Percentiles rank a stretch among this genome's conserved stretches.
phyloP scores from a whole-genome alignment of 35 echinoderm and acorn worm genomes.

The Anneissia japonica region DNA sequence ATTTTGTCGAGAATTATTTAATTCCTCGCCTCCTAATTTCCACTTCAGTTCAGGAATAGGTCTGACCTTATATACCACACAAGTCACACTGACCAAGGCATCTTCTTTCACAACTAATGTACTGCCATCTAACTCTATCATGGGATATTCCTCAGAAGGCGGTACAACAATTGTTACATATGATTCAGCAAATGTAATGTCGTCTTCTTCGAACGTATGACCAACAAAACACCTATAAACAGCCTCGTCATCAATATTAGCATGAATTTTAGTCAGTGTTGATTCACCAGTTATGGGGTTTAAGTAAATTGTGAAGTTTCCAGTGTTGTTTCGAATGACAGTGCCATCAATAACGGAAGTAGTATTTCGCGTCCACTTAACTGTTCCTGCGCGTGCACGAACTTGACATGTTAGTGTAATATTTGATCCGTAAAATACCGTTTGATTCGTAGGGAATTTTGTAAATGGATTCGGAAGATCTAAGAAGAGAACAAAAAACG shows the following conservation, averaged over 20 bases:
- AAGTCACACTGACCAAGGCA: too few relatives aligned
- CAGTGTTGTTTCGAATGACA: background rate
- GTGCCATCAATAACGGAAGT: too few relatives aligned
- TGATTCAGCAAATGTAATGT: slow-evolving; percentile 9
- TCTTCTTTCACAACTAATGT: too few relatives aligned
- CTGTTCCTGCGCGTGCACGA: background rate
- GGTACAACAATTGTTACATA: background rate
- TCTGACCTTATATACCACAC: too few relatives aligned
- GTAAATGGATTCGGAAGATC: slow-evolving; percentile 12
- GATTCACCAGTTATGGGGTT: background rate
- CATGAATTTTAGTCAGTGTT: background rate
- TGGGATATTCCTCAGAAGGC: background rate
- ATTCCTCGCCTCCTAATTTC: too few relatives aligned
- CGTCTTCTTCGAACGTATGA: slow-evolving; percentile 2
- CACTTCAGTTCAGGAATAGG: too few relatives aligned
- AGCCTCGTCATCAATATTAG: background rate
- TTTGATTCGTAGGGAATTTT: background rate
- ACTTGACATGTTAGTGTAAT: background rate
- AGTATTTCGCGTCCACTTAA: slow-evolving; percentile 9
- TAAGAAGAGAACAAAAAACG: background rate
- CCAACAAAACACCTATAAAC: slow-evolving; percentile 18
- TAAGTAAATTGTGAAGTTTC: background rate
- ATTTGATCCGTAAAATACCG: background rate
- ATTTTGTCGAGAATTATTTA: too few relatives aligned
- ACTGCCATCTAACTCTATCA: background rate